Evolutionary conservation across 1,140 invertebrate genomes (phyloP).

Genomic region (Saccostrea echinata): DNA sequence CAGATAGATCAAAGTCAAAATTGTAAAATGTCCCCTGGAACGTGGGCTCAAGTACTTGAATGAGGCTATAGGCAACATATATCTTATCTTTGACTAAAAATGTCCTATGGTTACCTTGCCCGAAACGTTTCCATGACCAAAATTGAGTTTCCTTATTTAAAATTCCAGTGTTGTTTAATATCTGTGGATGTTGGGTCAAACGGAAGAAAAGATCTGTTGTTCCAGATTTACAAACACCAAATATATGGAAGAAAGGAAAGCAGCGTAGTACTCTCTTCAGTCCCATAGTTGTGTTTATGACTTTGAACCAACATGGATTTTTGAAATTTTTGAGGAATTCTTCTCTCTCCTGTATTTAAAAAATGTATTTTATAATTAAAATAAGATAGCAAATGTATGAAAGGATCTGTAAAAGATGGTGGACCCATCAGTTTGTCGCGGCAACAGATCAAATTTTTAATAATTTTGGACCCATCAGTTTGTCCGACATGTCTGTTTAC

Average conservation of each 20-base stretch:
- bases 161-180: conserved; percentile 15
- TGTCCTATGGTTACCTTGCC: not conserved
- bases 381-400: no score
- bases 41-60: no score
- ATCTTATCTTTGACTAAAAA: no score
- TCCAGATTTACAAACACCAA: conserved; percentile 49
- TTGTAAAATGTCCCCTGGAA: no score
- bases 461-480: no score
- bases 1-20: no score
- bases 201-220: conserved; percentile 45
- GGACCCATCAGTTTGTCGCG: no score
- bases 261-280: not conserved
- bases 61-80: no score
- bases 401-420: no score
- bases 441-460: no score
- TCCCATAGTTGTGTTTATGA: not conserved
- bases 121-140: conserved; percentile 46
- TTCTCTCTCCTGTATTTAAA: conserved; percentile 57
- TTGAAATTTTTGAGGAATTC: conserved; percentile 64
- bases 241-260: conserved; percentile 46
- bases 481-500: no score
- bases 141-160: conserved; percentile 41
- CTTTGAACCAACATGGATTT: conserved; percentile 72
- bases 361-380: not conserved
- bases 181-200: conserved; percentile 45